Base-by-base conservation (phyloP, 1,140 invertebrate species). In the Orchesella cincta region DNA sequence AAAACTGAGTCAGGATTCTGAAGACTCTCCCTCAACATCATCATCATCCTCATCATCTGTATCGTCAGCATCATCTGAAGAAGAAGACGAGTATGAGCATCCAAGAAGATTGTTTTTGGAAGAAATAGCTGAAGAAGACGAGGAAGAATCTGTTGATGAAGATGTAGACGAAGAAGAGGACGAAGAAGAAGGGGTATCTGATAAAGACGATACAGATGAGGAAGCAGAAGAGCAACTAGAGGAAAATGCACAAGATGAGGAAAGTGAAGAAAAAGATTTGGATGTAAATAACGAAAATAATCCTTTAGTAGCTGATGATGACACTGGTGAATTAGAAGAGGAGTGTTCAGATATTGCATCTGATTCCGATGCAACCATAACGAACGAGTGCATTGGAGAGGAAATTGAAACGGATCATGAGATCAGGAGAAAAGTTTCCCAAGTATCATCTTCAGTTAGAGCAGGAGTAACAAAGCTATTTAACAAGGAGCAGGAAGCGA, bases 361-460 rank as follows among this genome's bases (percentile, higher is more conserved):
- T 26, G 78, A 79, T 31, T 79, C 78, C 20, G 78, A 79, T 77
- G 78, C 78, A 31, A 79, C 78, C 23, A 77, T 79, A 33, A 79
- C 75, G 54, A 79, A 79, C 67, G 78, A 79, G 29, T 33, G 26
- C 62, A 67, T 67, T 33, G 74, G 76, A 35, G 77, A 78, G 64
- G 74, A 78, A 72, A 72, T 73, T 52, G 77, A 67, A 67, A 33
- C 31, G 31, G 62, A 62, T 71, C 64, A 78, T 67, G 73, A 75
- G 73, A 54, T 33, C 54, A 67, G 29, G 51, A 75, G 36, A 12
- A 72, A 26, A 33, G 35, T 36, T 73, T 26, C 23, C 23, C 14
- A 12, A 57, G 52, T 26, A 57, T 57, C 52, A 14, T 12, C 52
- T 3, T 12, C 20, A 75, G 51, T 39, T 57, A 26, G 35, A 33